A percentile compares a stretch with the other conserved stretches of the same genome.
These are phyloP conservation scores for Numida meleagris DNA, from an alignment of 2,113 vertebrate species.

Conservation along the genomic window DNA sequence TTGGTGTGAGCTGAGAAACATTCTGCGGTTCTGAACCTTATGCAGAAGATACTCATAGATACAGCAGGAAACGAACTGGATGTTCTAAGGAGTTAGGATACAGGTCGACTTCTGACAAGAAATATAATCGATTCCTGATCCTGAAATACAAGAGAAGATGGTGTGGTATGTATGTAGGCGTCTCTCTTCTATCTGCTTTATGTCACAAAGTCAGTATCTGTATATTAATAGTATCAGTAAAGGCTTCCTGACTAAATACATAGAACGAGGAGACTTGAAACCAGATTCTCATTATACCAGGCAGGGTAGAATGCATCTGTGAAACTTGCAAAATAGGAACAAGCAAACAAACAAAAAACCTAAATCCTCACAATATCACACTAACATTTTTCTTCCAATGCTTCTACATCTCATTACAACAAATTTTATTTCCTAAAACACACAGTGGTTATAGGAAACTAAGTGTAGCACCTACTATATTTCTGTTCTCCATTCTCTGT, in stretches of 20 bases:
- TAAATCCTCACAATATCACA: background rate
- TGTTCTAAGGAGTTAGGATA: background rate
- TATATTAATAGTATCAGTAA: background rate
- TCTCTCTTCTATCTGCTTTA: background rate
- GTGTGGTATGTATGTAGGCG: background rate
- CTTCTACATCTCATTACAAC: background rate
- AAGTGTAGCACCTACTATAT: background rate
- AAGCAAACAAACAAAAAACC: background rate
- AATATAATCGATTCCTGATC: background rate
- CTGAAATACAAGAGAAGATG: background rate
- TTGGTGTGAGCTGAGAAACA: background rate
- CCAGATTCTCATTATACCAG: background rate
- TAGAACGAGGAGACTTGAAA: background rate
- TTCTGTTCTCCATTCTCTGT: background rate
- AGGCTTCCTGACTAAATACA: background rate
- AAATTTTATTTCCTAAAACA: background rate
- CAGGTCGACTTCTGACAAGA: background rate
- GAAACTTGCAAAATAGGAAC: background rate
- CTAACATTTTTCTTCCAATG: background rate
- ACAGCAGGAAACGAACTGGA: background rate
- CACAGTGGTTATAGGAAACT: background rate
- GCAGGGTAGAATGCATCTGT: background rate
- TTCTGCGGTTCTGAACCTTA: background rate
- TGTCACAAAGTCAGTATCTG: background rate
- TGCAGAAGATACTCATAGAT: background rate